These are phyloP conservation scores for Melanotaenia parkinsoni DNA, from an alignment of 2,797 vertebrate genomes.

Conservation along the genomic window DNA sequence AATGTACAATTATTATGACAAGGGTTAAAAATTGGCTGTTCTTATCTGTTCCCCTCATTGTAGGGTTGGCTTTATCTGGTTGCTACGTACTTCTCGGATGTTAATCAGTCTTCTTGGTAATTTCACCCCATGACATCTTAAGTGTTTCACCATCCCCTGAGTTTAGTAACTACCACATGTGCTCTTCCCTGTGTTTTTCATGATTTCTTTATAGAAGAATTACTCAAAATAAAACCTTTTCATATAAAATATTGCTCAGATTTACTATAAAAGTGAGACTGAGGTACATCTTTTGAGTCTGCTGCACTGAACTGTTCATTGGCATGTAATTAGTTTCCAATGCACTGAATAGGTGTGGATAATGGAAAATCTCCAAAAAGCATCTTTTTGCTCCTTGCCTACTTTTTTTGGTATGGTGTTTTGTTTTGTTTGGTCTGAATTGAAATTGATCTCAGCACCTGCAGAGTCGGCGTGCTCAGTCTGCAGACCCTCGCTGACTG, in stretches of 20 bases:
- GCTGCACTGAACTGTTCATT: neutral
- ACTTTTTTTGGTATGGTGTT: neutral
- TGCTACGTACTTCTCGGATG: conserved; percentile 19
- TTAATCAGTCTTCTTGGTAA: conserved; percentile 34
- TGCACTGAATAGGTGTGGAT: neutral
- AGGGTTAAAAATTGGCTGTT: too few relatives aligned
- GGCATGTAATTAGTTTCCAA: neutral
- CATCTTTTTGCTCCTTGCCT: neutral
- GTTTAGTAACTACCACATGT: too few relatives aligned
- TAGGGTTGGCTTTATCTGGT: conserved; percentile 9
- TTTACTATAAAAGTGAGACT: neutral
- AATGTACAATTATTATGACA: too few relatives aligned
- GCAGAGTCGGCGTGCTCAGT: neutral
- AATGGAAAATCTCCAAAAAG: neutral
- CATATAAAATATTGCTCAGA: too few relatives aligned
- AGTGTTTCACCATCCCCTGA: too few relatives aligned
- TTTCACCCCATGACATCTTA: conserved; percentile 25
- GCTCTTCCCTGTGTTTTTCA: too few relatives aligned
- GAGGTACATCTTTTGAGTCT: neutral
- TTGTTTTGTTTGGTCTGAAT: neutral
- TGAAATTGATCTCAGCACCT: neutral
- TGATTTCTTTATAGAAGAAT: too few relatives aligned
- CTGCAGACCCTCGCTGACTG: neutral
- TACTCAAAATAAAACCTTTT: too few relatives aligned
- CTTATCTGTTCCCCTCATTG: neutral